These are phyloP conservation scores for Anolis sagrei DNA, from an alignment of 2,113 vertebrate species.

Conservation along the genomic window DNA sequence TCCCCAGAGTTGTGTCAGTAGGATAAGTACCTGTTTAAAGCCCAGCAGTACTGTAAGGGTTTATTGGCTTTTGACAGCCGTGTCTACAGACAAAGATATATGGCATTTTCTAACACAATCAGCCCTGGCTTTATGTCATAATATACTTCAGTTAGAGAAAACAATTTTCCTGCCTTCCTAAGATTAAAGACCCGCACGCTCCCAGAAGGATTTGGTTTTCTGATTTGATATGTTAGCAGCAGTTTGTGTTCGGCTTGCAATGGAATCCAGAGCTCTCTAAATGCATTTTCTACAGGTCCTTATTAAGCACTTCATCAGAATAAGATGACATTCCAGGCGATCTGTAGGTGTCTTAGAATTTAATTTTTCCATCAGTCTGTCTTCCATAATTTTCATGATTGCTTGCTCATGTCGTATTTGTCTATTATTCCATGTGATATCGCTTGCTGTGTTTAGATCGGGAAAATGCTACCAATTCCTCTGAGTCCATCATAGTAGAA, in stretches of 20 bases:
- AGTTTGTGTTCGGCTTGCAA: constrained; percentile 37
- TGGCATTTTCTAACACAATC: constrained; percentile 39
- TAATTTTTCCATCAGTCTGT: constrained; percentile 54
- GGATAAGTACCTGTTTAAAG: constrained; percentile 28
- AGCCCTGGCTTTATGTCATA: constrained; percentile 35
- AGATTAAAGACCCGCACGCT: constrained; percentile 50
- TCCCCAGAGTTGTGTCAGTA: background rate
- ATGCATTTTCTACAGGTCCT: constrained; percentile 29
- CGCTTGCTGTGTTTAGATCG: constrained; percentile 51
- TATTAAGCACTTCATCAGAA: constrained; percentile 56
- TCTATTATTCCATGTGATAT: constrained; percentile 56
- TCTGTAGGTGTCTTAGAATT: constrained; percentile 51
- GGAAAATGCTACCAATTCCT: constrained; percentile 45
- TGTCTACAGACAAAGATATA: constrained; percentile 52
- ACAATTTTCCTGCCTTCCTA: constrained; percentile 14
- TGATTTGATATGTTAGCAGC: constrained; percentile 15
- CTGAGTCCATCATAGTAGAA: constrained; percentile 23
- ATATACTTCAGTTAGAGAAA: constrained; percentile 36
- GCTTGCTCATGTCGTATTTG: constrained; percentile 54
- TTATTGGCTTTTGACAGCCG: background rate
- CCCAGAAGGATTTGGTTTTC: constrained; percentile 35
- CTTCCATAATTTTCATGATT: constrained; percentile 64
- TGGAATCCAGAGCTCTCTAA: constrained; percentile 31
- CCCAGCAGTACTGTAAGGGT: background rate
- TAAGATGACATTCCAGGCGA: constrained; percentile 24